Base-by-base conservation (phyloP, 2,797 vertebrate species). In the Falco biarmicus region DNA sequence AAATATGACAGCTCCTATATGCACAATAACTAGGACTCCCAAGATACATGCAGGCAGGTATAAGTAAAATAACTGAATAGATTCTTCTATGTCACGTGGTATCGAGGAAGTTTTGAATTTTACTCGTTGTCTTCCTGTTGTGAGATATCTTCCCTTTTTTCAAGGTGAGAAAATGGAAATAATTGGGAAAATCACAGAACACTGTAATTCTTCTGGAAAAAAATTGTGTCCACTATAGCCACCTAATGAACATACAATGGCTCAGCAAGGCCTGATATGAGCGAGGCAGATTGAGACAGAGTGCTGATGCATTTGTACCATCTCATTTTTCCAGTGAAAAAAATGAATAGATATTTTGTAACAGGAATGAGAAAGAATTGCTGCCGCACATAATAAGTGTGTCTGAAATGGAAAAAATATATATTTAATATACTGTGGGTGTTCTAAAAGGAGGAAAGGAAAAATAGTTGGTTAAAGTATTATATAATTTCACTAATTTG, bases 291-390 rank as follows among this genome's bases (percentile, higher is more conserved):
- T 6, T 63, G 87, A 93, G 53, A 71, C 43, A 84, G 41, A 79
- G 31, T 73, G 37, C 59, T 86, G 69, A 92, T 83, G 64, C 54
- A 88, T 84, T 84, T 95, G 53, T 91, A 84, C 32, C 51, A 20
- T 85, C 48, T 95, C 47, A n/a, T 66, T 89, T 61, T 94, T 81
- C 29, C 61, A 80, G 59, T 59, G 59, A 75, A 87, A 91, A 91
- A 28, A 21, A 81, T 24, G 7, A 91, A 89, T n/a, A 61, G 43
- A 11, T 63, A 71, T 65, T 71, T 91, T 75, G 41, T 43, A 90
- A 88, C 11, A 90, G 50, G 57, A 65, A 73, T 82, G n/a, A 89
- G 51, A 91, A 93, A 73, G 79, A 94, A 84, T 70, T 88, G 70
- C 71, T 95, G 39, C 54, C 84, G 37, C 70, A 84, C 32, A 60